phyloP scores from a whole-genome alignment of 2,797 vertebrate genomes.

The Pseudochaenichthys georgianus region DNA sequence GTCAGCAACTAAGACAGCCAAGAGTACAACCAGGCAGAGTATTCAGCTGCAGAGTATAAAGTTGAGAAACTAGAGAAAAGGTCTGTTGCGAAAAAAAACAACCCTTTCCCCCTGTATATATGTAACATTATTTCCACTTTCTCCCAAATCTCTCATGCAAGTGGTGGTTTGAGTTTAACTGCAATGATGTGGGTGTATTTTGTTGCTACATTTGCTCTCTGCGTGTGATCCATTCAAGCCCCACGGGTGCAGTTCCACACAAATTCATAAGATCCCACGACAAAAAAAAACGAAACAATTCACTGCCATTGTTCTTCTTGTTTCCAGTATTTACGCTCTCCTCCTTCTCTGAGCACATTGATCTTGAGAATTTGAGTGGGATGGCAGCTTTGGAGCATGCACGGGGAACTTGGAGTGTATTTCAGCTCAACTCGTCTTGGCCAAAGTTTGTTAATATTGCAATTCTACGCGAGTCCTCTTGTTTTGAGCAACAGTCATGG shows the following conservation, averaged over 20 bases:
- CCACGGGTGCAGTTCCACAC: slow-evolving; percentile 29
- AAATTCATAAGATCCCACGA: slow-evolving; percentile 36
- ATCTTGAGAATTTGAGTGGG: slow-evolving; percentile 49
- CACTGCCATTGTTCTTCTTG: slow-evolving; percentile 31
- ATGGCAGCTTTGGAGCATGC: slow-evolving; percentile 29
- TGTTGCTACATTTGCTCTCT: slow-evolving; percentile 37
- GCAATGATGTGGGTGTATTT: slow-evolving; percentile 32
- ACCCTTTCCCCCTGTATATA: not conserved
- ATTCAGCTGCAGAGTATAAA: slow-evolving; percentile 30
- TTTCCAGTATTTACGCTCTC: slow-evolving; percentile 60
- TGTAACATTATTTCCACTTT: slow-evolving; percentile 1
- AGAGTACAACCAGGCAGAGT: slow-evolving; percentile 26
- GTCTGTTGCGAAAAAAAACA: not conserved
- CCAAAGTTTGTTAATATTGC: slow-evolving; percentile 6
- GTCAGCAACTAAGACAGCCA: slow-evolving; percentile 64
- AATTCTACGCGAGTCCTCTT: not conserved
- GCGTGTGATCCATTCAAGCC: slow-evolving; percentile 26
- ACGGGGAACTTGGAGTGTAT: slow-evolving; percentile 26
- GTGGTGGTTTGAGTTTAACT: slow-evolving; percentile 24
- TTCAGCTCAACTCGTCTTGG: not conserved
- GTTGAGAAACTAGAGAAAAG: slow-evolving; percentile 40
- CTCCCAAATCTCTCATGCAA: slow-evolving; percentile 4
- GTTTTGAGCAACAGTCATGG: not conserved
- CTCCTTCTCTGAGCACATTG: slow-evolving; percentile 46
- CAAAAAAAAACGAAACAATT: slow-evolving; percentile 4